Conservation (phyloP, 2,113 vertebrate genomes). For the Thunnus thynnus region DNA sequence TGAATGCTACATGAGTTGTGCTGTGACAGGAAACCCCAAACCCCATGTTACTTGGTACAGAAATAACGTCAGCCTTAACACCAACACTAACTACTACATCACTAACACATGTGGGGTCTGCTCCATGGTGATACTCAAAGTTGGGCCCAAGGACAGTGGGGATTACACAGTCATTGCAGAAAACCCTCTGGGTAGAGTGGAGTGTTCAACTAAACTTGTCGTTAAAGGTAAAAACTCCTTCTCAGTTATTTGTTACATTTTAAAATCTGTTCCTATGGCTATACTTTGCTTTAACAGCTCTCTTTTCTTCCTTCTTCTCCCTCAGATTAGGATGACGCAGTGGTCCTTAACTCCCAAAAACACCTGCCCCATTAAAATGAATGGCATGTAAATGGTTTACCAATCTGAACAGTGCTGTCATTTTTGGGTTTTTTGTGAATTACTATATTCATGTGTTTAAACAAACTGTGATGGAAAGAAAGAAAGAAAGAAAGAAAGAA, state of each 20-base stretch:
- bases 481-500: neutral
- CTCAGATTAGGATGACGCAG: slow-evolving; percentile 59
- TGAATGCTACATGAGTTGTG: slow-evolving; percentile 91
- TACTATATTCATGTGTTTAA: neutral
- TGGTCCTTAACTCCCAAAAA: neutral
- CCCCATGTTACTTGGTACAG: slow-evolving; percentile 90
- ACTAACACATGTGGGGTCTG: slow-evolving; percentile 90
- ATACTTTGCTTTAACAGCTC: neutral
- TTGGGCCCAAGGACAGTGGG: slow-evolving; percentile 85
- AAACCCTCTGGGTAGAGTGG: slow-evolving; percentile 84
- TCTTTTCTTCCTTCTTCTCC: neutral
- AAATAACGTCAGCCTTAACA: slow-evolving; percentile 85
- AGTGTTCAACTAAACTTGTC: slow-evolving; percentile 85
- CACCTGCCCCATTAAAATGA: neutral
- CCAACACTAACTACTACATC: slow-evolving; percentile 82
- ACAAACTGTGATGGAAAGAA: neutral
- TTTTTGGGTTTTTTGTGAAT: neutral
- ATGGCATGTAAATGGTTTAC: slow-evolving; percentile 1
- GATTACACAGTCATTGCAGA: slow-evolving; percentile 87
- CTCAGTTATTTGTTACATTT: neutral
- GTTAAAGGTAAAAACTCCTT: slow-evolving; percentile 82
- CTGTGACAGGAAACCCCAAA: slow-evolving; percentile 85
- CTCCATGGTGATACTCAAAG: slow-evolving; percentile 87
- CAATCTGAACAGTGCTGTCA: slow-evolving; percentile 4
- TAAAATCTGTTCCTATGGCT: neutral